Conservation (phyloP, 92 coral and sea anemone species). For the Metridium senile region DNA sequence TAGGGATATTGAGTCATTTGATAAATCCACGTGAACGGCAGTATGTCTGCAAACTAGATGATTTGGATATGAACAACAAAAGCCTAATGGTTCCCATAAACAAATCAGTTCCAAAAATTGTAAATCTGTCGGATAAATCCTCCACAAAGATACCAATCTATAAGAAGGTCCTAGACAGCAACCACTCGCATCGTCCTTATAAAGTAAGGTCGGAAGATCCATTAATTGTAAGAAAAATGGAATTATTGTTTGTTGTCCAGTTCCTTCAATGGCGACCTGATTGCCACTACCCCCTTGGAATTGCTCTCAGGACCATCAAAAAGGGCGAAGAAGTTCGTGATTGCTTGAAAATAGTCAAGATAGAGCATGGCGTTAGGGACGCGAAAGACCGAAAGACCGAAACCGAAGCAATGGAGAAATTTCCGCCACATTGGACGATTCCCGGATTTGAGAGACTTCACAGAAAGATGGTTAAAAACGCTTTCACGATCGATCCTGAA, state of each 20-base stretch:
- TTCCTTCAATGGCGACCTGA: conserved; percentile 71
- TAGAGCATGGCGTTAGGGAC: conserved; percentile 62
- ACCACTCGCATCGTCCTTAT: conserved; percentile 18
- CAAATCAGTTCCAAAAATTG: conserved; percentile 70
- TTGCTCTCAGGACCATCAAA: conserved; percentile 58
- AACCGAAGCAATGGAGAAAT: conserved; percentile 29
- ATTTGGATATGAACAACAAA: conserved; percentile 57
- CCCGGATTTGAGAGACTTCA: conserved; percentile 53
- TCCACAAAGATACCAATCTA: conserved; percentile 67
- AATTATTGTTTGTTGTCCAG: conserved; percentile 75
- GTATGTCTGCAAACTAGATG: conserved; percentile 76
- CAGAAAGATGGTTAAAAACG: conserved; percentile 42
- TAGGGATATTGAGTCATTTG: conserved; percentile 76
- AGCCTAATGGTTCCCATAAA: conserved; percentile 81
- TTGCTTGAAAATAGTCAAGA: conserved; percentile 58
- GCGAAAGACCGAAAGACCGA: conserved; percentile 19
- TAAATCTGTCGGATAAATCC: conserved; percentile 62
- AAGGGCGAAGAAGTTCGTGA: conserved; percentile 46
- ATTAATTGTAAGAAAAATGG: conserved; percentile 48
- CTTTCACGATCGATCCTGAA: conserved; percentile 91
- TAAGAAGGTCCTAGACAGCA: conserved; percentile 24
- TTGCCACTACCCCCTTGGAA: conserved; percentile 72
- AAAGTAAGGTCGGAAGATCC: conserved; percentile 41
- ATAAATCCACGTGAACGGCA: conserved; percentile 87
- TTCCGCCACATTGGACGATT: conserved; percentile 52